Percentiles rank a stretch among this genome's conserved stretches.
These are phyloP conservation scores for Gerris lacustris DNA, from an alignment of 2,888 invertebrate genomes.

Conservation along the genomic window DNA sequence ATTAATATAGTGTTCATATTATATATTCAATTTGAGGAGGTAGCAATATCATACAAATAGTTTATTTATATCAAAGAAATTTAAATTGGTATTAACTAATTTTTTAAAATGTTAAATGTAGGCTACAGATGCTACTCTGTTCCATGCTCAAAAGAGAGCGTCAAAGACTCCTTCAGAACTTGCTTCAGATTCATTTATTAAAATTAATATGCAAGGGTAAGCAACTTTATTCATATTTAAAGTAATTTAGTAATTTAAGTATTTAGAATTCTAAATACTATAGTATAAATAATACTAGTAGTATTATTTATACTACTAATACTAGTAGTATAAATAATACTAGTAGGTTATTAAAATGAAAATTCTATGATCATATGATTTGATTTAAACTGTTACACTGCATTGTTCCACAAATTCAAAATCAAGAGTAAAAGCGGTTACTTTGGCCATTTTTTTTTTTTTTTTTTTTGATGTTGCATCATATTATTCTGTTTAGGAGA, in stretches of 20 bases:
- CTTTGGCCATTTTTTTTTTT: too few species aligned
- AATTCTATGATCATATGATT: too few species aligned
- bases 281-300: too few species aligned
- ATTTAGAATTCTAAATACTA: too few species aligned
- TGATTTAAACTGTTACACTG: too few species aligned
- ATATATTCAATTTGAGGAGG: not conserved
- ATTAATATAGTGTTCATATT: not conserved
- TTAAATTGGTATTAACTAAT: not conserved
- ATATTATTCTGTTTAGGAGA: slow-evolving; percentile 2
- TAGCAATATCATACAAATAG: not conserved
- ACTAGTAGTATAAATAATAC: too few species aligned
- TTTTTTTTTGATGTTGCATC: too few species aligned
- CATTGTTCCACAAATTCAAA: too few species aligned
- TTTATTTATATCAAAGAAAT: not conserved
- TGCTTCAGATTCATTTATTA: slow-evolving; percentile 6
- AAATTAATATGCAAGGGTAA: not conserved
- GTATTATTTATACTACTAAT: too few species aligned
- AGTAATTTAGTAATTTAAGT: not conserved
- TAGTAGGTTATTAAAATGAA: too few species aligned
- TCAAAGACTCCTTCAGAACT: slow-evolving; percentile 23
- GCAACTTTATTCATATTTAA: not conserved
- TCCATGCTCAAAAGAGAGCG: slow-evolving; percentile 20
- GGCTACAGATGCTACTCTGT: slow-evolving; percentile 25
- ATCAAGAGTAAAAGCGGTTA: too few species aligned
- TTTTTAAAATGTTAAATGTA: slow-evolving; percentile 12